phyloP scores from a whole-genome alignment of 1,140 invertebrate species.

The Papilio polytes region DNA sequence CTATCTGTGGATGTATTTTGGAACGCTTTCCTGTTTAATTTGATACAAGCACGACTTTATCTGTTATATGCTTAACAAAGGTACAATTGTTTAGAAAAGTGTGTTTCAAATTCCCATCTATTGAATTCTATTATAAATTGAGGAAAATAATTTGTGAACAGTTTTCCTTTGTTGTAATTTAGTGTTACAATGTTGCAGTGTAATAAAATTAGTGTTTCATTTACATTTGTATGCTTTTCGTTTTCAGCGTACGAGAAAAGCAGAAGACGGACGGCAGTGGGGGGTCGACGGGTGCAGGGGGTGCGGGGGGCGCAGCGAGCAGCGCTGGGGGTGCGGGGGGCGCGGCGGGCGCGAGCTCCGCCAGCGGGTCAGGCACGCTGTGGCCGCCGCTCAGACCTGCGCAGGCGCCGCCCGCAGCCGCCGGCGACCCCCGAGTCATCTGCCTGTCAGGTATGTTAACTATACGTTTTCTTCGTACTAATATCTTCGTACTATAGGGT shows the following conservation, averaged over 20 bases:
- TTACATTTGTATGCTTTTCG: neutral
- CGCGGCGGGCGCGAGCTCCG: slow-evolving; percentile 29
- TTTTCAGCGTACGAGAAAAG: slow-evolving; percentile 68
- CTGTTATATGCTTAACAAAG: too few relatives aligned
- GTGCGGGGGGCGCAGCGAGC: slow-evolving; percentile 18
- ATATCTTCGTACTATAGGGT: too few relatives aligned
- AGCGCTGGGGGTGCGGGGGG: slow-evolving; percentile 32
- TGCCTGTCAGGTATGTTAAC: slow-evolving; percentile 57
- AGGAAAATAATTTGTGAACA: too few relatives aligned
- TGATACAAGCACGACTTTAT: too few relatives aligned
- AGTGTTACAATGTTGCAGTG: too few relatives aligned
- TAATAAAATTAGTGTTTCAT: neutral
- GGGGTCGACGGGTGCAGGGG: neutral
- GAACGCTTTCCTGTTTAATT: too few relatives aligned
- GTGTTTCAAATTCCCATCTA: too few relatives aligned
- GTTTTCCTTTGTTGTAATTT: too few relatives aligned
- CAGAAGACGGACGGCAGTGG: slow-evolving; percentile 55
- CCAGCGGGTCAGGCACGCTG: slow-evolving; percentile 52
- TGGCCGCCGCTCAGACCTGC: slow-evolving; percentile 76
- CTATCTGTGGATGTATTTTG: too few relatives aligned
- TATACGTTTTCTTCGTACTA: neutral
- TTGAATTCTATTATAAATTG: too few relatives aligned
- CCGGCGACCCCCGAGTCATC: slow-evolving; percentile 69
- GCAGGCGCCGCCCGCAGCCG: slow-evolving; percentile 53
- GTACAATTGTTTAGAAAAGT: too few relatives aligned